Percentiles rank a stretch among this genome's conserved stretches.
These are phyloP conservation scores for Caerostris darwini DNA, from an alignment of 1,140 invertebrate genomes.

Conservation along the genomic window DNA sequence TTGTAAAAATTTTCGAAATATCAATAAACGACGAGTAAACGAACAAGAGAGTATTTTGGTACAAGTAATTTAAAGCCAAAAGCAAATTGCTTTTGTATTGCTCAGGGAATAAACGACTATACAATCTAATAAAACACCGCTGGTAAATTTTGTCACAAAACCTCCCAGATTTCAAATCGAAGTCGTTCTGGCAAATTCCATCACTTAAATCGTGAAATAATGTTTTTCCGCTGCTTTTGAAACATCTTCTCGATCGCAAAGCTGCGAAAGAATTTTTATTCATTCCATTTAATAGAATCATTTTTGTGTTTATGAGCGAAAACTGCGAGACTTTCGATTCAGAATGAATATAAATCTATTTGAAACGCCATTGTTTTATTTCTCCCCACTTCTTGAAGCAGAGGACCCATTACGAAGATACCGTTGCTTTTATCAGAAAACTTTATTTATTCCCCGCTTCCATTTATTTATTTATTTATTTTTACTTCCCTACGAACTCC, in stretches of 20 bases:
- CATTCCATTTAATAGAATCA: constrained; percentile 2
- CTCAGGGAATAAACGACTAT: background rate
- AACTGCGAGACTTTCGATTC: background rate
- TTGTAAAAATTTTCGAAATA: background rate
- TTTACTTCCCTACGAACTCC: too few species aligned
- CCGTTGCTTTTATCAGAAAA: too few species aligned
- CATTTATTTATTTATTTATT: too few species aligned
- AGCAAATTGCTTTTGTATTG: background rate
- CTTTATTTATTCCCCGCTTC: too few species aligned
- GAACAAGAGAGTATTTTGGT: background rate
- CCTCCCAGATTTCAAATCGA: constrained; percentile 1
- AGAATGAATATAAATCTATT: constrained; percentile 6
- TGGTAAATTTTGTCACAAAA: background rate
- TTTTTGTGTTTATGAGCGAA: background rate
- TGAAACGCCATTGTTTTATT: background rate
- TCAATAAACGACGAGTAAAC: background rate
- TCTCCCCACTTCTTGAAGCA: background rate
- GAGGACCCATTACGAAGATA: too few species aligned
- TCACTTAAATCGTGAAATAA: background rate
- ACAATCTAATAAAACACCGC: background rate
- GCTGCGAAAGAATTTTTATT: background rate
- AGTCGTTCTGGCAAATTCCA: background rate
- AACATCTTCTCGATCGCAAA: background rate
- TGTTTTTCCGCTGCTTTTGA: background rate
- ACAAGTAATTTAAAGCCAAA: background rate